Base-by-base conservation (phyloP, 2,113 vertebrate species). In the Anolis sagrei region DNA sequence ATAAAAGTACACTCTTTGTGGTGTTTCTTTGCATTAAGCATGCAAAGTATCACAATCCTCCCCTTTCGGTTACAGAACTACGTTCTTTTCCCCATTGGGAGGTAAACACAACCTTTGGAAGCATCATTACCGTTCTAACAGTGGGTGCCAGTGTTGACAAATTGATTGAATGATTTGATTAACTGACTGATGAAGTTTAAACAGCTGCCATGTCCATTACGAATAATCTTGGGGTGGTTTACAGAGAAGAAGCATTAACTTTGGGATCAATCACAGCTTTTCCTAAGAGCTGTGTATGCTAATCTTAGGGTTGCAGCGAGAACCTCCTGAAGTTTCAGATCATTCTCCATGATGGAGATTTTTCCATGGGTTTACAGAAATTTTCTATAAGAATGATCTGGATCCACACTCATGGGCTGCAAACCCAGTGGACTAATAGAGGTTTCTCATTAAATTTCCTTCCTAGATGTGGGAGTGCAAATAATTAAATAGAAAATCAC, bases 41-140 rank as follows among this genome's bases (percentile, higher is more conserved):
- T 5, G 3, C 86, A 27, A 81, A 88, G 88, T 90, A 39, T 70
- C 81, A 18, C 83, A 54, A 72, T 21, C 29, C 10, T 14, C 64
- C 75, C 7, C 51, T 1, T 64, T 74, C 9, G 34, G 87, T 29
- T 9, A 73, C 79, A 2, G 21, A 75, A 48, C 39, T 13, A 29
- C 1, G 14, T 80, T 62, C 36, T 44, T 9, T 2, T 58, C 13
- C 48, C 21, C 7, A 44, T 5, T n/a, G 79, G 81, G 29, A 29
- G 61, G 64, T 23, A n/a, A 0, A n/a, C 64, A 6, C 25, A 76
- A 1, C 21, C 34, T 25, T 25, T 10, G 21, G 5, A 48, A 1
- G 58, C 68, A 23, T 18, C 21, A 23, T 62, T 25, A 11, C 36
- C 29, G 51, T 51, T 34, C 66, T 49, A 81, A 34, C 18, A 9